phyloP scores from a whole-genome alignment of 2,888 invertebrate genomes.

The Callyntrura guangdongensis region DNA sequence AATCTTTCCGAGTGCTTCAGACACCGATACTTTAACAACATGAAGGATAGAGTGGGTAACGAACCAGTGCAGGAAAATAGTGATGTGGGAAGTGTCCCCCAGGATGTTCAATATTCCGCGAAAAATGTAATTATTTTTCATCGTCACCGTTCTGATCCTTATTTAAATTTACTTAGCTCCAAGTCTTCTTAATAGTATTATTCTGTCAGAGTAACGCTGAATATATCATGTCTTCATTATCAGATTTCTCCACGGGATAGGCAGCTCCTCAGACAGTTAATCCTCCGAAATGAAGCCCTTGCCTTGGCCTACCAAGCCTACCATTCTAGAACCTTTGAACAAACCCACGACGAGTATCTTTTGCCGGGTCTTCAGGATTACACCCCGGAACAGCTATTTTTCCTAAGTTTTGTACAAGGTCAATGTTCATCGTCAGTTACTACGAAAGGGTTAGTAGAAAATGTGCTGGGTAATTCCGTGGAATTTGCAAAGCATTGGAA shows the following conservation, averaged over 20 bases:
- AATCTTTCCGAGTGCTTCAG: conserved; percentile 71
- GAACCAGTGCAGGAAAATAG: not conserved
- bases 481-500: conserved; percentile 79
- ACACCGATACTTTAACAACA: conserved; percentile 46
- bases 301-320: conserved; percentile 46
- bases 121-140: conserved; percentile 13
- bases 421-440: conserved; percentile 4
- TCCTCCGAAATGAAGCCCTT: conserved; percentile 48
- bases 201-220: not conserved
- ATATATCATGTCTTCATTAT: not conserved
- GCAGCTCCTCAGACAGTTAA: not conserved
- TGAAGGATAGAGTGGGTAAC: not conserved
- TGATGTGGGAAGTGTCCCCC: not conserved
- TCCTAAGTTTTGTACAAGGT: conserved; percentile 75
- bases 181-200: not conserved
- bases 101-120: not conserved
- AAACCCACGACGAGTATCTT: conserved; percentile 38
- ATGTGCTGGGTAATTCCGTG: conserved; percentile 69
- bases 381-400: conserved; percentile 77
- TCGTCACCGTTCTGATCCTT: not conserved
- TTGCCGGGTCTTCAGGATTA: conserved; percentile 70
- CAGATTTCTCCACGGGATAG: conserved; percentile 28
- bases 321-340: conserved; percentile 29
- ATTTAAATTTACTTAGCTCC: not conserved
- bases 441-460: conserved; percentile 37